Conservation (phyloP, 2,888 invertebrate genomes). For the Plemyria rubiginata region DNA sequence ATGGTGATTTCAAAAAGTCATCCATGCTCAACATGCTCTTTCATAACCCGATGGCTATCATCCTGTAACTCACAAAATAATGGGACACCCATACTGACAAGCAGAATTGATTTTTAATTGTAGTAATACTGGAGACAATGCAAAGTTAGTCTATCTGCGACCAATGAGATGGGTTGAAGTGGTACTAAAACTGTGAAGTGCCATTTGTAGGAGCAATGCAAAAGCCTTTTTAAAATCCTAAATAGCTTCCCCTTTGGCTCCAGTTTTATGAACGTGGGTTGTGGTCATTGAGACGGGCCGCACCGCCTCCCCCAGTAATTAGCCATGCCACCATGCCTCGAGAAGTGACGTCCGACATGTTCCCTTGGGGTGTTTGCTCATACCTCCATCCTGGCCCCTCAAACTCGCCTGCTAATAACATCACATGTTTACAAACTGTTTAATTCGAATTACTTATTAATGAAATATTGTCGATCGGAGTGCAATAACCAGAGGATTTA, state of each 20-base stretch:
- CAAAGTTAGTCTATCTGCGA: no score
- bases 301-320: conserved; percentile 55
- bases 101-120: no score
- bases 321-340: conserved; percentile 46
- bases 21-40: background rate
- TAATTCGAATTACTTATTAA: conserved; percentile 24
- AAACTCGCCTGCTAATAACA: conserved; percentile 26
- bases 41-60: background rate
- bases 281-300: conserved; percentile 35
- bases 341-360: conserved; percentile 45
- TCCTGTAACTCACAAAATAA: no score
- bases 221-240: conserved; percentile 7
- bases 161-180: no score
- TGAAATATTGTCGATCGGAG: conserved; percentile 1
- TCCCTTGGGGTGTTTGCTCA: conserved; percentile 39
- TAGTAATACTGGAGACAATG: no score
- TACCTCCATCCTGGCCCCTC: conserved; percentile 28
- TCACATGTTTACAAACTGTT: conserved; percentile 27
- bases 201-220: background rate
- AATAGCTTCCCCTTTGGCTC: conserved; percentile 20
- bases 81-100: no score
- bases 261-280: conserved; percentile 36
- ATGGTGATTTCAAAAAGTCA: background rate
- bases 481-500: background rate
- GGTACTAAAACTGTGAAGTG: background rate